phyloP scores from a whole-genome alignment of 2,888 invertebrate genomes.

The Zhengitettix transpicula region DNA sequence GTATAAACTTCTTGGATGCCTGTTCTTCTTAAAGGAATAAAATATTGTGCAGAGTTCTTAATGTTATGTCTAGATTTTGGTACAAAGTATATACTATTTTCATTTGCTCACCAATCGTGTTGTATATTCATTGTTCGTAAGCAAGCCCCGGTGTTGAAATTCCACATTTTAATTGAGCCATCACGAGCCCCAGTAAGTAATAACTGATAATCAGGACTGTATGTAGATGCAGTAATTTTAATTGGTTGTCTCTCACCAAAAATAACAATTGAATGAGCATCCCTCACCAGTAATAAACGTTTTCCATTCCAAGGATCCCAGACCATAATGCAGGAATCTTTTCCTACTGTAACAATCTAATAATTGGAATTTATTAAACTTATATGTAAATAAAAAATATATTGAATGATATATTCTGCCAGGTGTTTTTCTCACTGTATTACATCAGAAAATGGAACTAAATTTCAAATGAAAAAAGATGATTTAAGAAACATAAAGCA shows the following conservation, averaged over 20 bases:
- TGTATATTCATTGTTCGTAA: slow-evolving; percentile 48
- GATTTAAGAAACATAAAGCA: too few relatives aligned
- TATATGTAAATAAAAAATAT: not conserved
- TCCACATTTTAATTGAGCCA: slow-evolving; percentile 69
- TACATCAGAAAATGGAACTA: not conserved
- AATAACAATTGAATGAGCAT: slow-evolving; percentile 48
- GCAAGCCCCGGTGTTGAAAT: slow-evolving; percentile 64
- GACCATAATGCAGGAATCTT: slow-evolving; percentile 63
- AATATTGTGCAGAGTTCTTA: too few relatives aligned
- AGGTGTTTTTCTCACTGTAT: not conserved
- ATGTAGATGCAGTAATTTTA: slow-evolving; percentile 61
- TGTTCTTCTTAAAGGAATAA: too few relatives aligned
- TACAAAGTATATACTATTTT: slow-evolving; percentile 11
- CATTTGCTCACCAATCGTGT: slow-evolving; percentile 35
- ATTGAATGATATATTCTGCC: too few relatives aligned
- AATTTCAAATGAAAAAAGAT: too few relatives aligned
- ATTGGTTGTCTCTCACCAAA: slow-evolving; percentile 48
- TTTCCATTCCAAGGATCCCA: slow-evolving; percentile 61
- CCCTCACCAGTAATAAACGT: slow-evolving; percentile 46
- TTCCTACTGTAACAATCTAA: slow-evolving; percentile 53
- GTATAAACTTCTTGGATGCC: too few relatives aligned
- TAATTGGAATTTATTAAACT: too few relatives aligned
- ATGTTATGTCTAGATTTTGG: too few relatives aligned
- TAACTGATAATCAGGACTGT: slow-evolving; percentile 55
- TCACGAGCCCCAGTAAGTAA: slow-evolving; percentile 63